Percentiles rank a stretch among this genome's conserved stretches.
These are phyloP conservation scores for Bucco capensis DNA, from an alignment of 2,113 vertebrate species.

Conservation along the genomic window DNA sequence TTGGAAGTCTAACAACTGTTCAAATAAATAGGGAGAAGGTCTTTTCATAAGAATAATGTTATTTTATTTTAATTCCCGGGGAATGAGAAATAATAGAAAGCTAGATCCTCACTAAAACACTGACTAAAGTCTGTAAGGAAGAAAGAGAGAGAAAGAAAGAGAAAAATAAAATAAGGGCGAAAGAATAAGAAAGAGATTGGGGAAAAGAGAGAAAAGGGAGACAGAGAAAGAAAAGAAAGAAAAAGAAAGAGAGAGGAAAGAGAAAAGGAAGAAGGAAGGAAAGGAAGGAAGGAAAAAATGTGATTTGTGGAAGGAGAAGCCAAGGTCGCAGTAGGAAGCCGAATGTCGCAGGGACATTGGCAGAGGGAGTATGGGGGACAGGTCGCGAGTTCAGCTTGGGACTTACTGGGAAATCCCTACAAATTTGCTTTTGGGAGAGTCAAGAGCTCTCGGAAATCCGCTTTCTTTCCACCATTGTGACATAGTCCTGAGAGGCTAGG, in stretches of 20 bases:
- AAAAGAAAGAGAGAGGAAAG: too few relatives aligned
- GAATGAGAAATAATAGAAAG: not conserved
- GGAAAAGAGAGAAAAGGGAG: too few relatives aligned
- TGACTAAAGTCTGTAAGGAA: not conserved
- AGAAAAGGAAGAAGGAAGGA: rapidly evolving
- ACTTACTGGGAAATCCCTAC: too few relatives aligned
- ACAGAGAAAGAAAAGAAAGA: too few relatives aligned
- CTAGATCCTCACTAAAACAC: not conserved
- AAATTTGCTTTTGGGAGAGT: too few relatives aligned
- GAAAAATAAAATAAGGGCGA: not conserved
- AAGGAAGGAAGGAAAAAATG: too few relatives aligned
- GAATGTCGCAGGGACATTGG: too few relatives aligned
- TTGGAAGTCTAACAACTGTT: not conserved
- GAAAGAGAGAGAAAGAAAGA: not conserved
- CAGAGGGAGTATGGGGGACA: too few relatives aligned
- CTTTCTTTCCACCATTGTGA: not conserved
- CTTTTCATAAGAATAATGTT: not conserved
- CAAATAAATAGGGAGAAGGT: not conserved
- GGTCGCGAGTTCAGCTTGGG: too few relatives aligned
- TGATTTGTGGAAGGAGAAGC: too few relatives aligned
- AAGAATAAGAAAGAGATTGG: not conserved
- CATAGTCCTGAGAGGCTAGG: not conserved
- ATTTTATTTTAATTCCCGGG: not conserved
- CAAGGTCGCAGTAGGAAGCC: too few relatives aligned
- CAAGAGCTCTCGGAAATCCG: too few relatives aligned